Percentiles rank a stretch among this genome's conserved stretches.
phyloP scores from a whole-genome alignment of 1,140 invertebrate species.

The Geopemphigus sp. region DNA sequence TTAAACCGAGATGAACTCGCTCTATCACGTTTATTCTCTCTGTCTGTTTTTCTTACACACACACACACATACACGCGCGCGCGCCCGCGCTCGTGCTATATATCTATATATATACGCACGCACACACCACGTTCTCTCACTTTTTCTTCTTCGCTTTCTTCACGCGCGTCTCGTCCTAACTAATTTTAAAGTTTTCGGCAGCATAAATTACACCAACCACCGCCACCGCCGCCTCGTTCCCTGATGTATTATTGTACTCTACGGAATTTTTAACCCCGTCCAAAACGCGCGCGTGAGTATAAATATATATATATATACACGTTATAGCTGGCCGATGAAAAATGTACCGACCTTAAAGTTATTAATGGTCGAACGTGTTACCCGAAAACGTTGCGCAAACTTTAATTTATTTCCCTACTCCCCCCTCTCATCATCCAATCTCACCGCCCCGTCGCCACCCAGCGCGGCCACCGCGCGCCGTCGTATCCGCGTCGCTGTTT shows the following conservation, averaged over 20 bases:
- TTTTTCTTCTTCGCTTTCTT: conserved; percentile 1
- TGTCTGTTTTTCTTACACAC: not conserved
- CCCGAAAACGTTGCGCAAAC: conserved; percentile 42
- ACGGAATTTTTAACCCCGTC: conserved; percentile 47
- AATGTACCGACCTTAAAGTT: conserved; percentile 47
- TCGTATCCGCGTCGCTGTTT: not conserved
- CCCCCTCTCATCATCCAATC: no score
- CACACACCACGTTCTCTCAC: not conserved
- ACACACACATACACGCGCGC: no score
- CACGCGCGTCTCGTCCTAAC: conserved; percentile 21
- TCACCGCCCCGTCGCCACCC: no score
- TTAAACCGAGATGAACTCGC: conserved; percentile 25
- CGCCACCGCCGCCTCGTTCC: not conserved
- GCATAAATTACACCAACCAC: conserved; percentile 44
- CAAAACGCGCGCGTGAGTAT: not conserved
- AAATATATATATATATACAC: conserved; percentile 15
- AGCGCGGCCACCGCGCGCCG: not conserved
- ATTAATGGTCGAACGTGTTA: conserved; percentile 47
- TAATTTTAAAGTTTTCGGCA: conserved; percentile 47
- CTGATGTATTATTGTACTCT: conserved; percentile 48
- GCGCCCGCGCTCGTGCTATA: no score
- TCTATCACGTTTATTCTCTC: not conserved
- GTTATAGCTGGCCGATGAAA: conserved; percentile 37
- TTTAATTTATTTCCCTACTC: conserved; percentile 46
- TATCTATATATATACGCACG: no score